Conservation (phyloP, 2,797 vertebrate species). For the Astyanax mexicanus region DNA sequence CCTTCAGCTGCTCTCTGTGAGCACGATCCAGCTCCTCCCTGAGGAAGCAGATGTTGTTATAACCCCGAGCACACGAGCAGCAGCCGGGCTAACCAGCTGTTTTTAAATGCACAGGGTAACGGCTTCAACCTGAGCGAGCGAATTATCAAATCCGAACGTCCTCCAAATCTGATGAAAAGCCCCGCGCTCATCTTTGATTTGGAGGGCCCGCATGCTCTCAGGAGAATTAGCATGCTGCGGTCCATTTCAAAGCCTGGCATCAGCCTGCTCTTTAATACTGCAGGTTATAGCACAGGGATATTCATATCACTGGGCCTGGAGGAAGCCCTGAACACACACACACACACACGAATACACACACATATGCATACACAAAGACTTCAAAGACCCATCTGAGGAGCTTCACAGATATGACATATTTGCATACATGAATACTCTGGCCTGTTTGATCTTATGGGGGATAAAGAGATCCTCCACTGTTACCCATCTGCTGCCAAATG, state of each 20-base stretch:
- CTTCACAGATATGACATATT: slow-evolving; percentile 40
- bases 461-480: slow-evolving; percentile 22
- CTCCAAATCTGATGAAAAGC: neutral
- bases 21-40: slow-evolving; percentile 80
- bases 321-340: neutral
- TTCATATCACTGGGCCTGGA: neutral
- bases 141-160: neutral
- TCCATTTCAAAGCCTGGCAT: neutral
- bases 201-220: neutral
- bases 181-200: neutral
- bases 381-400: slow-evolving; percentile 40
- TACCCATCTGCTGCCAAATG: slow-evolving; percentile 10
- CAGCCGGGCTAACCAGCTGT: neutral
- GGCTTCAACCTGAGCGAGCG: neutral
- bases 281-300: slow-evolving; percentile 21
- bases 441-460: slow-evolving; percentile 32
- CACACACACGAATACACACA: neutral
- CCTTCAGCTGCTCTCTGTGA: slow-evolving; percentile 77
- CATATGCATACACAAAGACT: slow-evolving; percentile 23
- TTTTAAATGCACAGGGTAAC: neutral
- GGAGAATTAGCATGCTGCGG: neutral
- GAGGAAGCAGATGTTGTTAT: slow-evolving; percentile 50
- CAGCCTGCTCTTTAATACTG: neutral
- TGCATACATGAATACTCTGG: slow-evolving; percentile 34
- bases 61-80: neutral